Evolutionary conservation across 2,888 invertebrate species (phyloP), one percentile per base, ranked within the genome.

Genomic region (Chydorus sphaericus): DNA sequence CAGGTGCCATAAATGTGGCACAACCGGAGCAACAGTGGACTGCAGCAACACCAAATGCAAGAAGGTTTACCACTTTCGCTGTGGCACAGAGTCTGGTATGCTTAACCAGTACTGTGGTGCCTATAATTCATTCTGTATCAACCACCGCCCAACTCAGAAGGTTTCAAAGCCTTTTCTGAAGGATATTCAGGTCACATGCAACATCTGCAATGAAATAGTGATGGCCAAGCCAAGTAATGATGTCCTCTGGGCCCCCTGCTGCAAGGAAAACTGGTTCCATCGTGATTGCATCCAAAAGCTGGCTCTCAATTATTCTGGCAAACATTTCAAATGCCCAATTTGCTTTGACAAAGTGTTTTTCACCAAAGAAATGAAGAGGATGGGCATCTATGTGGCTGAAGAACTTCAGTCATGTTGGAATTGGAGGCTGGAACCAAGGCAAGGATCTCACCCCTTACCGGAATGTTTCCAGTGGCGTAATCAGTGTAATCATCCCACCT

Each of bases 381-480:
- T 76, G 65, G 89, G 90, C 2, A 82, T 88, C 60, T 85, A 80
- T 58, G 78, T 90, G 39, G 89, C 89, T 0, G 81, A 86, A 63
- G 77, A 82, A 85, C 88, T n/a, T n/a, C n/a, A 89, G 67, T 89
- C 89, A 0, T 78, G 83, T 0, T 90, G 89, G 90, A 89, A 90
- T n/a, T n/a, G n/a, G n/a, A n/a, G n/a, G 65, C 64, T 77, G 11
- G 81, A 77, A 60, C 83, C 83, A 2, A 77, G 83, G 64, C 87
- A 77, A 68, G 73, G 77, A 0, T 87, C 85, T 57, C 75, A 87
- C 38, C 71, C 80, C 20, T 77, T 80, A n/a, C n/a, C n/a, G n/a
- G n/a, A n/a, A n/a, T n/a, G n/a, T n/a, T n/a, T n/a, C n/a, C n/a
- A n/a, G 58, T 68, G 83, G 1, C 77, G 79, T 3, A 66, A 75